Evolutionary conservation across 2,888 invertebrate genomes (phyloP), one percentile per base, ranked within the genome.

Genomic region (Lissonota sp.): DNA sequence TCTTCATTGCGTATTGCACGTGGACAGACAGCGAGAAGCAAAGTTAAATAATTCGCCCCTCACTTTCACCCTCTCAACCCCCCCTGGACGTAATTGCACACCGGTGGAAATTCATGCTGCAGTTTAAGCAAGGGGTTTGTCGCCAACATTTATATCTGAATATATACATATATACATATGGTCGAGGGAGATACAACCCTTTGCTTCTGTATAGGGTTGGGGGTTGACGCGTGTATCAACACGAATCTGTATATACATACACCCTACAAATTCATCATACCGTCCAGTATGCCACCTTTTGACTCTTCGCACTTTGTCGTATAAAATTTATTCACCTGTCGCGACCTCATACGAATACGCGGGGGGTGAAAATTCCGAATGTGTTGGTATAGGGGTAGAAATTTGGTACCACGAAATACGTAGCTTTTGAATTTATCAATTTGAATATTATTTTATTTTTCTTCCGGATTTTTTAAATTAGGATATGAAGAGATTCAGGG

Each of bases 31-130:
- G 70, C 57, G 83, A 84, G 86, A 87, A 86, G 37, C 85, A 84
- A 85, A 88, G 89, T 88, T 88, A 89, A 91, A 88, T 87, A 90
- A 89, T 88, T 86, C 87, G 86, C 85, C 86, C 73, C 77, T 53
- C 53, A 42, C 57, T 75, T 12, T 16, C 67, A 57, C 66, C 72
- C 62, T 64, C n/a, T 53, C 6, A 62, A 58, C 81, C 84, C 66
- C 72, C 62, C 64, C n/a, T 53, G 14, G 60, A 58, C 81, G 84
- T 89, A 88, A 89, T 88, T 88, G 84, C 84, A 87, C 85, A 83
- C 78, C 73, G 77, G 79, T 79, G 60, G 58, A 63, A 79, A 79
- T 42, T 44, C 73, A 63, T 37, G 53, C 69, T 60, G 58, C 67
- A 77, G 64, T 73, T 82, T 82, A 80, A 84, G 79, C 66, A 78